phyloP scores from a whole-genome alignment of 2,113 vertebrate species.

The Ptychochromis oligacanthus region DNA sequence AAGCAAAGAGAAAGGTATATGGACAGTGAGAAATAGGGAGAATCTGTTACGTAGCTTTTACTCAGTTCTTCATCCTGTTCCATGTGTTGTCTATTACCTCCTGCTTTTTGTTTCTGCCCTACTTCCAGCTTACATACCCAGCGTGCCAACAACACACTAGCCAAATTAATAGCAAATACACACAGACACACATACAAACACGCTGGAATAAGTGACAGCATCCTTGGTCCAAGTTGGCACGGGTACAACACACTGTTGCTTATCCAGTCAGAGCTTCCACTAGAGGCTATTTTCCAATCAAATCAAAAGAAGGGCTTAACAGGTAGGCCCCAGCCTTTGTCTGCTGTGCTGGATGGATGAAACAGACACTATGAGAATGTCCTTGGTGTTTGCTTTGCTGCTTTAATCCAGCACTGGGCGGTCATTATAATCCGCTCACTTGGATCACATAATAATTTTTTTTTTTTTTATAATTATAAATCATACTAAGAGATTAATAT shows the following conservation, averaged over 20 bases:
- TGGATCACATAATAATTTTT: slow-evolving; percentile 57
- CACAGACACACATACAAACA: slow-evolving; percentile 47
- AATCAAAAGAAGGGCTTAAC: slow-evolving; percentile 66
- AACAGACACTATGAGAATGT: slow-evolving; percentile 67
- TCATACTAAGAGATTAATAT: slow-evolving; percentile 54
- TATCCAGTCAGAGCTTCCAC: slow-evolving; percentile 62
- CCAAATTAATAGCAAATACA: slow-evolving; percentile 77
- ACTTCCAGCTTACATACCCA: slow-evolving; percentile 67
- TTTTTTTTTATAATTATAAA: too few species aligned
- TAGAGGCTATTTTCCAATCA: slow-evolving; percentile 69
- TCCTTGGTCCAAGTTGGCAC: slow-evolving; percentile 60
- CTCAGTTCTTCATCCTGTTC: slow-evolving; percentile 43
- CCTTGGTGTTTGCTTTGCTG: slow-evolving; percentile 41
- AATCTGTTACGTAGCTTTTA: slow-evolving; percentile 39
- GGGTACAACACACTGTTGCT: slow-evolving; percentile 62
- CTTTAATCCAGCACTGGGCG: slow-evolving; percentile 53
- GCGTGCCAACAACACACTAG: slow-evolving; percentile 65
- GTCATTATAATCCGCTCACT: slow-evolving; percentile 58
- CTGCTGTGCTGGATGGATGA: slow-evolving; percentile 52
- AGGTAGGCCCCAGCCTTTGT: slow-evolving; percentile 68
- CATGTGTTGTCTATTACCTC: slow-evolving; percentile 77
- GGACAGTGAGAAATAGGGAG: slow-evolving; percentile 14
- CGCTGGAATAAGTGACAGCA: slow-evolving; percentile 50
- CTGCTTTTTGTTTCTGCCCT: slow-evolving; percentile 71
- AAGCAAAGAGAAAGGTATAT: not conserved